phyloP scores from a whole-genome alignment of 2,797 vertebrate species.

The Gymnothorax javanicus region DNA sequence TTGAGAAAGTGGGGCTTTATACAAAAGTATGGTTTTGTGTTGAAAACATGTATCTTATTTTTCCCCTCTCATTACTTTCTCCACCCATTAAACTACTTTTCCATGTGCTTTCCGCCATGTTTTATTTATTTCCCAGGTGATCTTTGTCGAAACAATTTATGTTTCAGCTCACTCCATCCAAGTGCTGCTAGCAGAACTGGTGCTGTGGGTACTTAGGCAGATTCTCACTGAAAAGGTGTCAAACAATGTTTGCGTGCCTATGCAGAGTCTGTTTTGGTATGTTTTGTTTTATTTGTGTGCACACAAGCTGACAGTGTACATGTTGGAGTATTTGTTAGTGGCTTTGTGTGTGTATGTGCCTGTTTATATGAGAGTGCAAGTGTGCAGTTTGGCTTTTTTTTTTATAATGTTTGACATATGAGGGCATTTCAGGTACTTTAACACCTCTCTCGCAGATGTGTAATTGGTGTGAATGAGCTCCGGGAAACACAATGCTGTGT shows the following conservation, averaged over 20 bases:
- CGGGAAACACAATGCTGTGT: background rate
- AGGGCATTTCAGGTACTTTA: background rate
- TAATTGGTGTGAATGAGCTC: background rate
- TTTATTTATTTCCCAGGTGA: background rate
- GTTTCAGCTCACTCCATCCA: background rate
- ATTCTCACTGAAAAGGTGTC: background rate
- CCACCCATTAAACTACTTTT: background rate
- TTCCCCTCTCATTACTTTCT: background rate
- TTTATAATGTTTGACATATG: background rate
- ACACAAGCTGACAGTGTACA: background rate
- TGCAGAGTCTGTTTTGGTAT: background rate
- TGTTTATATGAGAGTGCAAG: too few species aligned
- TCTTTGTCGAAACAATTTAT: background rate
- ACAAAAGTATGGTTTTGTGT: background rate
- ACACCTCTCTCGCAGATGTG: background rate
- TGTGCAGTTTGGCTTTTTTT: background rate
- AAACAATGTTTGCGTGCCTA: background rate
- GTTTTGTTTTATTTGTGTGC: background rate
- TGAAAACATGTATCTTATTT: background rate
- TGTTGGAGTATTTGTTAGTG: background rate
- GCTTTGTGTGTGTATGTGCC: background rate
- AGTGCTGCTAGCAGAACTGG: background rate
- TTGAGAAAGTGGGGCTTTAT: background rate
- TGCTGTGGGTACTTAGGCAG: background rate
- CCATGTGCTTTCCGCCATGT: background rate